A percentile compares a stretch with the other conserved stretches of the same genome.
phyloP scores from a whole-genome alignment of 2,113 vertebrate species.

The Ictalurus furcatus region DNA sequence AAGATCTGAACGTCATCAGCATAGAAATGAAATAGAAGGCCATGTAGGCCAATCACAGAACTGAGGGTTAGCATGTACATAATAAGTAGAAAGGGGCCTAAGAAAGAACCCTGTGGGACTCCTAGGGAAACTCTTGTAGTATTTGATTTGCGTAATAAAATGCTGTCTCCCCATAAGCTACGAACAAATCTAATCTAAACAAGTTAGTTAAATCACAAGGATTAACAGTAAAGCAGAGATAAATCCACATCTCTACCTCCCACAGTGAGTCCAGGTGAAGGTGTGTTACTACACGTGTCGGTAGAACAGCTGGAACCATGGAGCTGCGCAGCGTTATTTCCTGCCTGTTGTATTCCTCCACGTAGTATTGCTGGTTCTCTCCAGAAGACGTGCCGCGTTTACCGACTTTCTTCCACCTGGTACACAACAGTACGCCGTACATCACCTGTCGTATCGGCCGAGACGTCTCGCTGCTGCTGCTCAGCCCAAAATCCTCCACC shows the following conservation, averaged over 20 bases:
- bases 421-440: slow-evolving; percentile 76
- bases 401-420: neutral
- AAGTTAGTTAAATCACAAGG: neutral
- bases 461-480: slow-evolving; percentile 68
- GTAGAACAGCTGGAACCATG: slow-evolving; percentile 9
- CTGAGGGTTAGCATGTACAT: neutral
- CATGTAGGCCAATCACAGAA: neutral
- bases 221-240: neutral
- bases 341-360: slow-evolving; percentile 76
- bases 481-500: slow-evolving; percentile 71
- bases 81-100: neutral
- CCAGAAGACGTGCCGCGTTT: neutral
- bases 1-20: neutral
- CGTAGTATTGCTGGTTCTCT: slow-evolving; percentile 12
- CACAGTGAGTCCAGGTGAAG: slow-evolving; percentile 67
- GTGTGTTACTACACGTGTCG: neutral
- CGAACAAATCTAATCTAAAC: neutral
- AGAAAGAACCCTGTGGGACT: neutral
- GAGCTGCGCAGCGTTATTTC: slow-evolving; percentile 62
- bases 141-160: neutral
- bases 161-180: neutral
- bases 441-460: slow-evolving; percentile 76
- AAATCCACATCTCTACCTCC: slow-evolving; percentile 66
- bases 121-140: neutral
- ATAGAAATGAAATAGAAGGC: neutral